Conservation (phyloP, 2,888 invertebrate genomes). For the Acanthosoma haemorrhoidale region DNA sequence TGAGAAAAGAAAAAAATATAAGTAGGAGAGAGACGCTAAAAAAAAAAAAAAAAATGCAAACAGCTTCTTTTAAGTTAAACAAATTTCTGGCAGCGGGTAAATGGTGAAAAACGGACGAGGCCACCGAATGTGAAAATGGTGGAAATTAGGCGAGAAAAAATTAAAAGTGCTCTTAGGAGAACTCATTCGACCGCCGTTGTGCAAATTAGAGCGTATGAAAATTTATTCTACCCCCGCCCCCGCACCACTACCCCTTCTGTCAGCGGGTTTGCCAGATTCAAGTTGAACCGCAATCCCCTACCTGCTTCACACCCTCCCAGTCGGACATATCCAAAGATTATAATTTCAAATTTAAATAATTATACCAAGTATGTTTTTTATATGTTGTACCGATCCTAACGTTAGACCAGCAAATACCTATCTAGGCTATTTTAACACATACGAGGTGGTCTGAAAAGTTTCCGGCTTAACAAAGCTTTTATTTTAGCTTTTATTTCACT, state of each 20-base stretch:
- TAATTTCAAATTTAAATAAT: too few relatives aligned
- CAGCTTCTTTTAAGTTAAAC: constrained; percentile 9
- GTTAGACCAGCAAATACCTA: too few relatives aligned
- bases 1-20: neutral
- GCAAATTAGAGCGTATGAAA: constrained; percentile 2
- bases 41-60: neutral
- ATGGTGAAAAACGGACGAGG: constrained; percentile 14
- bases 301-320: too few relatives aligned
- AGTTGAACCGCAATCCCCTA: neutral
- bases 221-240: neutral
- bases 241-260: neutral
- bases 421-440: too few relatives aligned
- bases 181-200: constrained; percentile 10
- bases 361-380: too few relatives aligned
- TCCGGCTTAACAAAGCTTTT: too few relatives aligned
- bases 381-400: too few relatives aligned
- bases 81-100: neutral
- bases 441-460: too few relatives aligned
- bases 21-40: neutral
- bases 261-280: constrained; percentile 4
- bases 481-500: too few relatives aligned
- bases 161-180: constrained; percentile 5
- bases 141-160: constrained; percentile 2
- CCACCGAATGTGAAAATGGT: constrained; percentile 8
- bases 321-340: too few relatives aligned